Evolutionary conservation across 2,797 vertebrate species (phyloP).

Genomic region (Sphaeramia orbicularis): DNA sequence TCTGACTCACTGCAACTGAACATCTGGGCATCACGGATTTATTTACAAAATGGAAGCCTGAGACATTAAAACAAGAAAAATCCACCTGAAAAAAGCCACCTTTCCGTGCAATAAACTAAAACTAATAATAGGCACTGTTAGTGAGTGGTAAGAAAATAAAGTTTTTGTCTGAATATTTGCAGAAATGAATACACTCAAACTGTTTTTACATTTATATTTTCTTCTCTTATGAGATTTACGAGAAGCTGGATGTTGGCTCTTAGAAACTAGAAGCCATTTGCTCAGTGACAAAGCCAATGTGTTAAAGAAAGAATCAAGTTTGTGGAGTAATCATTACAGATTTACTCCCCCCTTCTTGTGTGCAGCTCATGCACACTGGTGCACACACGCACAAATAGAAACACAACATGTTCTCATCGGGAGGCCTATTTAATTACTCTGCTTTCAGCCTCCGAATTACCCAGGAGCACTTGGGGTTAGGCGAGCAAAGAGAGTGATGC

Average conservation of each 20-base stretch:
- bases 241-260: not conserved
- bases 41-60: slow-evolving; percentile 16
- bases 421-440: slow-evolving; percentile 84
- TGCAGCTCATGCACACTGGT: slow-evolving; percentile 14
- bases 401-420: slow-evolving; percentile 70
- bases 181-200: not conserved
- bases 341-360: slow-evolving; percentile 50
- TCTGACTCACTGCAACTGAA: slow-evolving; percentile 34
- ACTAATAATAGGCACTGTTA: not conserved
- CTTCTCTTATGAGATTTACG: not conserved
- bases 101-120: not conserved
- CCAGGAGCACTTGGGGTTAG: slow-evolving; percentile 74
- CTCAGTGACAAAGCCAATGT: slow-evolving; percentile 34
- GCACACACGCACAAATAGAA: slow-evolving; percentile 45
- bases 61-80: slow-evolving; percentile 16
- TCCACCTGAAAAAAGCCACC: not conserved
- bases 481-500: slow-evolving; percentile 61
- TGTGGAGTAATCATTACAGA: slow-evolving; percentile 59
- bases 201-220: slow-evolving; percentile 12
- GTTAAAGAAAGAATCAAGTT: slow-evolving; percentile 25
- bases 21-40: slow-evolving; percentile 32
- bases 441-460: slow-evolving; percentile 80
- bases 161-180: not conserved
- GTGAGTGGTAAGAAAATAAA: not conserved
- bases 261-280: slow-evolving; percentile 23